Base-by-base conservation (phyloP, 30 jellyfish, hydroid and myxozoan species). In the Aurelia aurita complex sp. Pacific region DNA sequence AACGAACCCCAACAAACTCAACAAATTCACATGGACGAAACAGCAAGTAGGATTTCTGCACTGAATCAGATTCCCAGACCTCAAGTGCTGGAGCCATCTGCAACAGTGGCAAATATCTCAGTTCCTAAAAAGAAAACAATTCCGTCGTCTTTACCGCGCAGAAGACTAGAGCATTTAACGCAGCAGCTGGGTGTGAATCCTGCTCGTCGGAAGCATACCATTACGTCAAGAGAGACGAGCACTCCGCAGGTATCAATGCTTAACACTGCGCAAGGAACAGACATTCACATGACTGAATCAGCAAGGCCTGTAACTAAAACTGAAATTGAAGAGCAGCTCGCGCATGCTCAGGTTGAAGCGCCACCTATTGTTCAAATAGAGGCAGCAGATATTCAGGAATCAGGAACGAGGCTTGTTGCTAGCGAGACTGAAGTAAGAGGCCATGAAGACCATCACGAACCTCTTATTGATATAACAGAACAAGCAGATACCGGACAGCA, bases 151-250 rank as follows among this genome's bases (percentile, higher is more conserved):
- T 18, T 46, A 9, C 81, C 77, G 40, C 92, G 72, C 2, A 55
- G 65, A 4, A 65, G 74, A 65, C 38, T 71, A n/a, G 92, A 33
- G 46, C 81, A 83, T 46, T 71, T 77, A 65, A 77, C 88, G 34
- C 86, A 83, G 35, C 85, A 69, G 65, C 86, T 83, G 16, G 92
- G 92, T 16, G 64, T 83, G 8, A 51, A 55, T 34, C 83, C 86
- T 29, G 29, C 60, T 83, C 83, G 92, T 38, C 38, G 72, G 32
- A 69, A 70, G 78, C 75, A 72, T 38, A n/a, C 57, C 70, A n/a
- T 19, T 14, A 15, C 67, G 53, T 80, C 85, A 23, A 13, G 76
- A 59, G 64, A 76, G 33, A 3, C n/a, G 18, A 76, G 11, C 8
- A 61, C 70, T 0, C 70, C 70, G 2, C 70, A 61, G 32, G 70